Percentiles rank a stretch among this genome's conserved stretches.
phyloP scores from a whole-genome alignment of 2,113 vertebrate species.

The Garra rufa region DNA sequence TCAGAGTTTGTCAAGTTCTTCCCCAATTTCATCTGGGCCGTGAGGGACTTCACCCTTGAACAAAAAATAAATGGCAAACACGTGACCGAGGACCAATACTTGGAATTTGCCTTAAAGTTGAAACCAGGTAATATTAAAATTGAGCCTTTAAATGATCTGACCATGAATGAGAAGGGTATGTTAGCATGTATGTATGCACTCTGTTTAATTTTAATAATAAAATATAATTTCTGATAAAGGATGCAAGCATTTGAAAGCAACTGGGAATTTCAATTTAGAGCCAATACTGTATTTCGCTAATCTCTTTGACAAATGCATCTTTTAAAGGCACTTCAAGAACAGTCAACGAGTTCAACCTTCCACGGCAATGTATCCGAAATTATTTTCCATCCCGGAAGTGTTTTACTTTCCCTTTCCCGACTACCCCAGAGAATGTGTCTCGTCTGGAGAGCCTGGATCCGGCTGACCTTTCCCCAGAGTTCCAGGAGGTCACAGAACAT shows the following conservation, averaged over 20 bases:
- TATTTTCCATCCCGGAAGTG: conserved; percentile 64
- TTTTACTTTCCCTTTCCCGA: conserved; percentile 58
- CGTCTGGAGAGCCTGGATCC: conserved; percentile 57
- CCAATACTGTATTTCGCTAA: not conserved
- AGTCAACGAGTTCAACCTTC: conserved; percentile 55
- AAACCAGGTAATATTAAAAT: conserved; percentile 57
- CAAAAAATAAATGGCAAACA: conserved; percentile 52
- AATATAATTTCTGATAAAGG: not conserved
- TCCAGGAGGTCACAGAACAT: conserved; percentile 34
- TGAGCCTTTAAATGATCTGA: not conserved
- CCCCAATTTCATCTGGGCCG: not conserved
- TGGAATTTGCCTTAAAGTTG: conserved; percentile 62
- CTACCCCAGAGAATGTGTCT: conserved; percentile 47
- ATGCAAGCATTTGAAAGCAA: not conserved
- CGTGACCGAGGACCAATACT: conserved; percentile 68
- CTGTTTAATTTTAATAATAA: not conserved
- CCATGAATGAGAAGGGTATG: not conserved
- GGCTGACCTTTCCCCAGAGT: conserved; percentile 46
- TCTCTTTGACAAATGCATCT: not conserved
- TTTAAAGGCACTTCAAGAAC: not conserved
- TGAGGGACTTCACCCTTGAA: conserved; percentile 37
- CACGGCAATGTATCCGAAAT: conserved; percentile 59
- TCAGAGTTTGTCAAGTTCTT: conserved; percentile 13
- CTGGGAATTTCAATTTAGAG: not conserved
- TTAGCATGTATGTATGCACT: no score